Conservation (phyloP, 2,113 vertebrate species). For the Ceuthmochares aereus region DNA sequence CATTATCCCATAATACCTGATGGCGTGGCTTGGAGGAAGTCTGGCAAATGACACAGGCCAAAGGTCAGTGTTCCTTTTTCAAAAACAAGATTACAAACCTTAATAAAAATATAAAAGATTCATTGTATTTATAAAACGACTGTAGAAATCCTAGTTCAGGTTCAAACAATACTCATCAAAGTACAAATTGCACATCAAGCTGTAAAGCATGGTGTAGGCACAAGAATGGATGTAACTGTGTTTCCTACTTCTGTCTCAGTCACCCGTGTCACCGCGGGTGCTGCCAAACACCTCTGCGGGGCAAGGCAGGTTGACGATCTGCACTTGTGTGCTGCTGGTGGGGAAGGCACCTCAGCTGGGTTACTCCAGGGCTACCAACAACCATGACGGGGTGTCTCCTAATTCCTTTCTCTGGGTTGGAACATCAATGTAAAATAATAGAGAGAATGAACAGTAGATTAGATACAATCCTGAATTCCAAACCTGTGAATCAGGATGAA, state of each 20-base stretch:
- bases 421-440: neutral
- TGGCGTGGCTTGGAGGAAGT: neutral
- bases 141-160: neutral
- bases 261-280: neutral
- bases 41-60: neutral
- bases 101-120: constrained; percentile 17
- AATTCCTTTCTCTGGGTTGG: neutral
- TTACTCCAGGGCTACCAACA: neutral
- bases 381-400: neutral
- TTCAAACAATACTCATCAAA: rapidly evolving
- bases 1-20: constrained; percentile 28
- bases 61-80: constrained; percentile 15
- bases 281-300: rapidly evolving
- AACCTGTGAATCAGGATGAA: neutral
- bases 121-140: neutral
- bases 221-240: rapidly evolving
- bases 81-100: constrained; percentile 6
- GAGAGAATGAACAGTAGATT: neutral
- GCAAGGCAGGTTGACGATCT: neutral
- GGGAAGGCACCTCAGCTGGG: neutral
- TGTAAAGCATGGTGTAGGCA: neutral
- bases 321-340: rapidly evolving
- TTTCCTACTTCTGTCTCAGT: rapidly evolving
- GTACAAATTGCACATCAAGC: neutral
- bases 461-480: neutral